Conservation (phyloP, 2,888 invertebrate species). For the Sinelater perroti region DNA sequence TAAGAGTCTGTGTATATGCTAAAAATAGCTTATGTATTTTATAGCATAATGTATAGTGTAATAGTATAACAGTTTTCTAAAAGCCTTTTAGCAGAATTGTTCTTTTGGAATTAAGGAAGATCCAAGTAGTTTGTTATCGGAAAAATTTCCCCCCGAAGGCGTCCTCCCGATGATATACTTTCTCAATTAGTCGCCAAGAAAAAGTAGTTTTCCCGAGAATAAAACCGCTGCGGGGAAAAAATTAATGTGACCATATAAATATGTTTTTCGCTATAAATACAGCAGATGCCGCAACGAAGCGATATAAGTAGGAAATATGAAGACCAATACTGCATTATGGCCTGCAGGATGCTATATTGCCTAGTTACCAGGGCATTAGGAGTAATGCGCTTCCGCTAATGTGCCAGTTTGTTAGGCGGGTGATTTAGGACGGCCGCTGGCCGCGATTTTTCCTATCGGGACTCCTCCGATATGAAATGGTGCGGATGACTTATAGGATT, state of each 20-base stretch:
- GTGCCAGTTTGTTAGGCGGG: slow-evolving; percentile 40
- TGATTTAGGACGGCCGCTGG: slow-evolving; percentile 38
- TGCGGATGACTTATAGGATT: slow-evolving; percentile 25
- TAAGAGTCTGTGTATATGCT: too few species aligned
- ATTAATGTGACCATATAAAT: slow-evolving; percentile 55
- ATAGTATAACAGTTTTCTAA: too few species aligned
- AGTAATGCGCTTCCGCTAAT: slow-evolving; percentile 48
- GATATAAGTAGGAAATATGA: slow-evolving; percentile 56
- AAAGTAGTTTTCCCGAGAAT: slow-evolving; percentile 26
- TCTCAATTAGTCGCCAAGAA: slow-evolving; percentile 32
- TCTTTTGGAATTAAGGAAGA: too few species aligned
- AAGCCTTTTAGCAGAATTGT: too few species aligned
- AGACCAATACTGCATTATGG: slow-evolving; percentile 54
- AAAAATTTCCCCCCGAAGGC: neutral
- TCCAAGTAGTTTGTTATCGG: slow-evolving; percentile 9
- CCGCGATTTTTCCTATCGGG: slow-evolving; percentile 24
- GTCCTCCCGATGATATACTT: slow-evolving; percentile 27
- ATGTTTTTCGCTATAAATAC: slow-evolving; percentile 55
- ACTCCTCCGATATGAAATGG: slow-evolving; percentile 14
- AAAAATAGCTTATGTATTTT: too few species aligned
- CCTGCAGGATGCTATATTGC: slow-evolving; percentile 47
- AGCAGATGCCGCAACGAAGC: slow-evolving; percentile 47
- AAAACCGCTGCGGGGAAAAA: slow-evolving; percentile 45
- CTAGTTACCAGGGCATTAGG: slow-evolving; percentile 48
- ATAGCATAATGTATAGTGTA: too few species aligned